Evolutionary conservation across 2,797 vertebrate species (phyloP), one percentile per base, ranked within the genome.

Genomic region (Xenops minutus): DNA sequence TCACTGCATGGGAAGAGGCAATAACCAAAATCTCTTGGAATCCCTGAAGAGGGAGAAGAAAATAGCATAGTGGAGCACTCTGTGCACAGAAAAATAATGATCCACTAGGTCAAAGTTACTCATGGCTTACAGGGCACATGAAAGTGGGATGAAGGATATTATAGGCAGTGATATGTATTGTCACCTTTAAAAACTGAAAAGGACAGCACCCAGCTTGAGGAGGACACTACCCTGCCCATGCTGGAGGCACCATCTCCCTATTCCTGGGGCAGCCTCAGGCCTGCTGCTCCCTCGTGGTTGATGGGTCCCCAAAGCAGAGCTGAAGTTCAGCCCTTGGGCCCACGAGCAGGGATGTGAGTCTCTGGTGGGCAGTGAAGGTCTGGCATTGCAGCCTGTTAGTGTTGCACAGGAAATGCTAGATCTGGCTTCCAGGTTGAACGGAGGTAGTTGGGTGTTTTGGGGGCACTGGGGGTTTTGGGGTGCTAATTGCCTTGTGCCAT

Each of bases 291-390:
- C 44, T 36, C 6, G 0, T 5, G 0, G 1, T 34, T 7, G 0
- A 44, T 32, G 1, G 0, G 4, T 56, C 44, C 37, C 37, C 17
- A 26, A 63, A 23, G 14, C 34, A 39, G 49, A 75, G 62, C 84
- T 23, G 15, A 58, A 72, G 76, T 24, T 43, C 46, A 76, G 27
- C 43, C 11, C 13, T 24, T 37, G 24, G 26, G 17, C 13, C 18
- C 17, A 1, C 0, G 5, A 54, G 14, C 61, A 36, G 43, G 52
- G 18, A 4, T 68, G 21, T 5, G 22, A 10, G 17, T 10, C 10
- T 17, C 29, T 0, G 0, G 4, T 10, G 43, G 64, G 39, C 66
- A n/a, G 7, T 8, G 44, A 48, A 19, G 14, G 18, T n/a, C n/a
- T 39, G 52, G 48, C 21, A 4, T 39, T 61, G 51, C 43, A 79